phyloP scores from a whole-genome alignment of 2,113 vertebrate species.

The Rhea americana region DNA sequence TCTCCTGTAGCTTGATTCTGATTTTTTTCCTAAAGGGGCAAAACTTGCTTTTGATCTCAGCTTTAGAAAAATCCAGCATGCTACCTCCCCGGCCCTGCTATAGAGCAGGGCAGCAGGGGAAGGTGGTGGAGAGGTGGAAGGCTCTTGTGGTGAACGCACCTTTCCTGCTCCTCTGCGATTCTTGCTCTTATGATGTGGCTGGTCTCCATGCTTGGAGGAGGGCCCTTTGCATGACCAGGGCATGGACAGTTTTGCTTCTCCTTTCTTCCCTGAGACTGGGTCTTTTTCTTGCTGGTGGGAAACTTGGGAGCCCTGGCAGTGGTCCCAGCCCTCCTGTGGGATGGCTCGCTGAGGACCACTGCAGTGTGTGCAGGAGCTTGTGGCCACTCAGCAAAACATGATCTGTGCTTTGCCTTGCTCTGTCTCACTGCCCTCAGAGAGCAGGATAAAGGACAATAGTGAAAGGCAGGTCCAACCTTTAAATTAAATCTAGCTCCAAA shows the following conservation, averaged over 20 bases:
- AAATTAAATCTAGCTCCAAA: constrained; percentile 24
- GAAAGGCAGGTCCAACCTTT: neutral
- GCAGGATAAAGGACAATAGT: neutral
- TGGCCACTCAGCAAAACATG: neutral
- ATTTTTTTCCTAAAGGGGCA: neutral
- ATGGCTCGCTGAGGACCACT: neutral
- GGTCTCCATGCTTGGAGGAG: neutral
- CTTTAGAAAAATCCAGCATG: neutral
- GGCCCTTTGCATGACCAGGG: neutral
- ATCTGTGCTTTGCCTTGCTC: neutral
- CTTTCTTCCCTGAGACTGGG: neutral
- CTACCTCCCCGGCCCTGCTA: neutral
- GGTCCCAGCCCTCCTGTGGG: neutral
- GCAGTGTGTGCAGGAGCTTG: accelerated
- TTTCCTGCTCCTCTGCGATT: neutral
- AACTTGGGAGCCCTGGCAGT: neutral
- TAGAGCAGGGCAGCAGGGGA: neutral
- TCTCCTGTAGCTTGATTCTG: neutral
- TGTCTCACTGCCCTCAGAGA: neutral
- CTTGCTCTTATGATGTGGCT: accelerated
- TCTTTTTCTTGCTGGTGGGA: neutral
- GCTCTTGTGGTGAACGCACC: neutral
- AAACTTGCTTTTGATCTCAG: neutral
- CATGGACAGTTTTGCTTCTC: neutral
- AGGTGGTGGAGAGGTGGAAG: neutral